A percentile compares a stretch with the other conserved stretches of the same genome.
Evolutionary conservation across 2,113 vertebrate genomes (phyloP).

Genomic region (Centropus unirufus): DNA sequence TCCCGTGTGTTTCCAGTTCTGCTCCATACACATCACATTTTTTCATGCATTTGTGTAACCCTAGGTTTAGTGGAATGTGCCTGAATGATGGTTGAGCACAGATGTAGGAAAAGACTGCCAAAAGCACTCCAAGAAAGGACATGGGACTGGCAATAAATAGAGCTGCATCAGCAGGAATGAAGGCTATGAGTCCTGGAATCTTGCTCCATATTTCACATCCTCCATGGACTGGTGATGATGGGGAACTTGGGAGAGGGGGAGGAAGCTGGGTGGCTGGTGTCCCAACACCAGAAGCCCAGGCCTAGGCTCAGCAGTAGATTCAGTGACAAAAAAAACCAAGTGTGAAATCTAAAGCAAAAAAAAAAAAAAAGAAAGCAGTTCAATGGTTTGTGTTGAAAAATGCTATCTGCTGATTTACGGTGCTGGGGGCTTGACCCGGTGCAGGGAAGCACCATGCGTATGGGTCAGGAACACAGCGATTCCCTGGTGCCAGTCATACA

Average conservation of each 20-base stretch:
- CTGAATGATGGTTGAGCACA: slow-evolving; percentile 28
- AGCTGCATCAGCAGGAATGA: slow-evolving; percentile 12
- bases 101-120: slow-evolving; percentile 42
- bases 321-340: not conserved
- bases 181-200: not conserved
- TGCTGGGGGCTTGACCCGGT: not conserved
- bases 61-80: slow-evolving; percentile 23
- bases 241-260: not conserved
- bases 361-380: not conserved
- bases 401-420: rapidly evolving
- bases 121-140: slow-evolving; percentile 55
- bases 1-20: not conserved
- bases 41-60: not conserved
- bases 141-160: slow-evolving; percentile 1
- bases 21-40: not conserved
- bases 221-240: not conserved
- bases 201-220: not conserved
- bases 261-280: not conserved
- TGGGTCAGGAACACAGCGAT: rapidly evolving
- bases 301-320: not conserved
- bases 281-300: not conserved
- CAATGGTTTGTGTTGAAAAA: not conserved
- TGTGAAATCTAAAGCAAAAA: not conserved
- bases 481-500: not conserved
- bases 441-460: not conserved